Conservation (phyloP, 2,113 vertebrate species). For the Motacilla tschutschensis region DNA sequence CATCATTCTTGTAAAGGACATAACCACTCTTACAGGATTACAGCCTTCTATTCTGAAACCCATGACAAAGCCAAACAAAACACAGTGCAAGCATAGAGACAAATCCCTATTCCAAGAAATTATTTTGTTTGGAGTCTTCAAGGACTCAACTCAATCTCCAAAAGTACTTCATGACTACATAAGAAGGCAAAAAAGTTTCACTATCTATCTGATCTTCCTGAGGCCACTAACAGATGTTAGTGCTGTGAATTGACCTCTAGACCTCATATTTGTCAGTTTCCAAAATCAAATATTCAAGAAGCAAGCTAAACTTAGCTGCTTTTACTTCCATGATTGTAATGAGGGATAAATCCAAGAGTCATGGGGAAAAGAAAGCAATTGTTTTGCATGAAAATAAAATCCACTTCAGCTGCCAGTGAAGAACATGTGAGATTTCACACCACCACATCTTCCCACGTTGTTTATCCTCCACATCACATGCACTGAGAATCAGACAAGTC, state of each 20-base stretch:
- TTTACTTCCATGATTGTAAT: not conserved
- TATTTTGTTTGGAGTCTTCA: constrained; percentile 56
- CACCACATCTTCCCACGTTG: constrained; percentile 12
- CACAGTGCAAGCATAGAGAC: constrained; percentile 7
- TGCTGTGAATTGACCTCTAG: not conserved
- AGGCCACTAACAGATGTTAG: not conserved
- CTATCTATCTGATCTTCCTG: not conserved
- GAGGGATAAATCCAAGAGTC: not conserved
- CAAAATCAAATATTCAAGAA: not conserved
- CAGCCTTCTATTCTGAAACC: constrained; percentile 42
- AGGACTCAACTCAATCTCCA: constrained; percentile 30
- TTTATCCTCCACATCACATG: constrained; percentile 23
- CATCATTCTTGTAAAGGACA: constrained; percentile 45
- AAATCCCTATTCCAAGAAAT: constrained; percentile 54
- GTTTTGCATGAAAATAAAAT: constrained; percentile 6
- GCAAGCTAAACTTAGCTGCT: not conserved
- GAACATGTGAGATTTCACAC: not conserved
- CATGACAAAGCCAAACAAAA: constrained; percentile 63
- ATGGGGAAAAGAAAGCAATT: not conserved
- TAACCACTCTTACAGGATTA: constrained; percentile 35
- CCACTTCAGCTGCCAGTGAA: not conserved
- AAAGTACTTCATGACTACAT: constrained; percentile 2
- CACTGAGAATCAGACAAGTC: not conserved
- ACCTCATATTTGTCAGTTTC: not conserved
- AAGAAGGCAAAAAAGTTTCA: not conserved